A percentile compares a stretch with the other conserved stretches of the same genome.
Conservation (phyloP, 2,113 vertebrate genomes). For the cattle (Bos taurus) region ARS-UCD2.0 NC_037330.1:109711001-109711500, state of each 20-base stretch:
- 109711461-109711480: neutral
- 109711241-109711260: neutral
- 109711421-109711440: neutral
- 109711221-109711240: neutral
- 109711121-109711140: neutral
- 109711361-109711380: neutral
- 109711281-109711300: neutral
- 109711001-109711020: neutral
- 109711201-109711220: neutral
- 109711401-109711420: neutral
- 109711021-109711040: neutral
- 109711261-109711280: neutral
- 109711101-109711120: neutral
- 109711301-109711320: rapidly evolving
- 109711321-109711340: neutral
- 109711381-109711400: neutral
- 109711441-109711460: neutral
- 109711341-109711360: neutral
- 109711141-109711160: rapidly evolving
- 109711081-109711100: neutral
- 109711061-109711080: neutral
- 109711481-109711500: neutral
- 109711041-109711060: neutral
- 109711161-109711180: neutral
- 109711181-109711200: neutral